Percentiles rank a stretch among this genome's conserved stretches.
These are phyloP conservation scores for Liolophura sinensis DNA, from an alignment of 1,140 invertebrate genomes.

Conservation along the genomic window DNA sequence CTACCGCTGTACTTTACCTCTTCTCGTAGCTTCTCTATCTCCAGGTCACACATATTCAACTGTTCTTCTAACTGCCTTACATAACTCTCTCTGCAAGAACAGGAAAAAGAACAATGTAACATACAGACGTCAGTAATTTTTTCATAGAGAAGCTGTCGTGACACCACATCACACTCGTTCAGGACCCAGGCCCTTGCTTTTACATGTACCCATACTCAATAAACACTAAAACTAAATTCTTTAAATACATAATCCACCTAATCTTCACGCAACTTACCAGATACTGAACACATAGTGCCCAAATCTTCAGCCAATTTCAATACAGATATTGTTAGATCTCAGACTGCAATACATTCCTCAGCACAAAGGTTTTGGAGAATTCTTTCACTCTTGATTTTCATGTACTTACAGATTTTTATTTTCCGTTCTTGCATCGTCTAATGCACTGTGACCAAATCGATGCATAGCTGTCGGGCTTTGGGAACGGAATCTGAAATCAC, in stretches of 20 bases:
- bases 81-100: constrained; percentile 38
- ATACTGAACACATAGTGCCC: too few species aligned
- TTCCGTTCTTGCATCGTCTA: constrained; percentile 14
- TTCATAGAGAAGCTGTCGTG: neutral
- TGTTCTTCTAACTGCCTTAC: constrained; percentile 51
- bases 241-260: too few species aligned
- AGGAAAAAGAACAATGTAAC: constrained; percentile 8
- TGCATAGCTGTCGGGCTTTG: neutral
- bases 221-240: too few species aligned
- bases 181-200: too few species aligned
- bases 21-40: constrained; percentile 55
- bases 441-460: constrained; percentile 5
- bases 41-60: constrained; percentile 55
- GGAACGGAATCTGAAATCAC: neutral
- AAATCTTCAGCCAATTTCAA: too few species aligned
- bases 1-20: constrained; percentile 30
- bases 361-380: too few species aligned
- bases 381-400: too few species aligned
- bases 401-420: constrained; percentile 12
- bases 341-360: too few species aligned
- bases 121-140: neutral
- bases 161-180: neutral
- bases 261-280: too few species aligned
- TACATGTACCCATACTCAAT: too few species aligned
- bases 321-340: too few species aligned